Base-by-base conservation (phyloP, 2,797 vertebrate genomes). In the Coreius guichenoti region DNA sequence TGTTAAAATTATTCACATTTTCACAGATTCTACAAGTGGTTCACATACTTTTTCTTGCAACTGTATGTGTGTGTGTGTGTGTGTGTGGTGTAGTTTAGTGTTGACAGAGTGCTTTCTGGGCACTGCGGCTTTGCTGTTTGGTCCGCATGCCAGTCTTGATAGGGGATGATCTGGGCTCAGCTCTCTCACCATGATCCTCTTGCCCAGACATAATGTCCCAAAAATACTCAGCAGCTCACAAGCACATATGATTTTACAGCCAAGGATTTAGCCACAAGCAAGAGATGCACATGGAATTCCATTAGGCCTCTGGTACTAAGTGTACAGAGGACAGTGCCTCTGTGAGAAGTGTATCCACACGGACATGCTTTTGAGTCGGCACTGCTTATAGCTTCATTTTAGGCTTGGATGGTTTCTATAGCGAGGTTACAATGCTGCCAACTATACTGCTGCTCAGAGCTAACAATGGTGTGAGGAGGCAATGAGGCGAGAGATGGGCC, bases 131-230 rank as follows among this genome's bases (percentile, higher is more conserved):
- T 90, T 91, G 90, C 87, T 86, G 85, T 89, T 86, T 1, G 56
- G 87, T 90, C 87, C 31, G 80, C 69, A 31, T 75, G 84, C 81
- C 54, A 51, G 51, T 80, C 17, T 87, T 88, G 91, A 93, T 89
- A 91, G 87, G 92, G 92, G 90, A 89, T 80, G 91, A 93, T 90
- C 90, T 89, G 82, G 36, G 87, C 84, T 90, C 87, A 11, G 83
- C 80, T 80, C 13, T 39, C 81, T 45, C 85, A 81, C 80, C 87
- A 85, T 11, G 29, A 74, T 88, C 87, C 81, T 74, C 54, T 85
- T 73, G 23, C 90, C 86, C 78, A 61, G 36, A 29, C 84, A 85
- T 89, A 89, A 89, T 91, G 90, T 82, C 88, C 88, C 88, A 80
- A 87, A 91, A 88, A 93, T 89, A 88, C 88, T 89, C 83, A 76